Evolutionary conservation across 2,113 vertebrate species (phyloP).

Genomic region (Myotis yumanensis): DNA sequence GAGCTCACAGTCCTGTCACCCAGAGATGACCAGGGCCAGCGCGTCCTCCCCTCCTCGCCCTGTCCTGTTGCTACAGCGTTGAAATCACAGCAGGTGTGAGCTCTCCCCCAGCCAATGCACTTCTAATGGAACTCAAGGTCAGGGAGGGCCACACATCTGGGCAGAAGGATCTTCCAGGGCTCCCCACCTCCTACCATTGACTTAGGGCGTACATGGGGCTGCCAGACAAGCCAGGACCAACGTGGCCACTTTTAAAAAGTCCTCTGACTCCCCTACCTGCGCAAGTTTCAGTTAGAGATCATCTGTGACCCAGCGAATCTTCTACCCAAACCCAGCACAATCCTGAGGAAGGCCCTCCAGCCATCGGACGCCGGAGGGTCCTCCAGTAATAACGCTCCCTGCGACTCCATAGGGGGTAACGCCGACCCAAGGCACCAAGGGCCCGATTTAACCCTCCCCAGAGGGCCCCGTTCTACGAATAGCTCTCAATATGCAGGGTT

Average conservation of each 20-base stretch:
- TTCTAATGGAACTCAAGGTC: neutral
- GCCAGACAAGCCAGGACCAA: neutral
- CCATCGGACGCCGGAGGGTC: neutral
- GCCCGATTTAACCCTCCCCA: slow-evolving; percentile 53
- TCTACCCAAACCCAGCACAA: neutral
- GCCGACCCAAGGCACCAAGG: neutral
- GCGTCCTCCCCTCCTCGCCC: neutral
- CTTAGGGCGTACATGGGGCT: neutral
- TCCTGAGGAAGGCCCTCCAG: no score
- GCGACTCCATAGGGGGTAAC: neutral
- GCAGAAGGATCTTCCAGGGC: neutral
- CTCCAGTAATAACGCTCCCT: neutral
- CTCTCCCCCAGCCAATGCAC: neutral
- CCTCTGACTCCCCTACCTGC: neutral
- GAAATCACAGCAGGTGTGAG: neutral
- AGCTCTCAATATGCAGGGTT: neutral
- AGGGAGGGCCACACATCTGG: neutral
- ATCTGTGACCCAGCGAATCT: neutral
- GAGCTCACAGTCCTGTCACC: neutral
- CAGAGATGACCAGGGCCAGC: neutral
- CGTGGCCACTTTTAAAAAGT: neutral
- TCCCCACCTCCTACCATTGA: neutral
- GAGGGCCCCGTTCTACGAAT: slow-evolving; percentile 54
- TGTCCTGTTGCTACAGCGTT: neutral
- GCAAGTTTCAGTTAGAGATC: neutral